phyloP scores from a whole-genome alignment of 2,797 vertebrate species.

The Manis pentadactyla region DNA sequence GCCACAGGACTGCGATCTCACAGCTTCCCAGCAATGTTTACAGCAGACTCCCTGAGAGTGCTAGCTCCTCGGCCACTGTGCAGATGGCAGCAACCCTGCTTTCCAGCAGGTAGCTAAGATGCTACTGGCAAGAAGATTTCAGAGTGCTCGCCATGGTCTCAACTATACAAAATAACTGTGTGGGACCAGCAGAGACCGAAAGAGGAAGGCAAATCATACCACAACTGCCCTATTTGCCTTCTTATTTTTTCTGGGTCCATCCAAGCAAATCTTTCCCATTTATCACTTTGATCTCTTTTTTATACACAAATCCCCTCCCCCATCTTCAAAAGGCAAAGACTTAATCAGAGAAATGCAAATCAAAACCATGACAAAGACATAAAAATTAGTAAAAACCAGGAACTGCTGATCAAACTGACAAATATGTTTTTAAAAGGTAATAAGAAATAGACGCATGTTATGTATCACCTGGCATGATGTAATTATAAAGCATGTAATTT shows the following conservation, averaged over 20 bases:
- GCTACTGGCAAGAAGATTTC: neutral
- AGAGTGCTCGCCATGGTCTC: neutral
- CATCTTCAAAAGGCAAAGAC: neutral
- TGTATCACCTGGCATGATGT: neutral
- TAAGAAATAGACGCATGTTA: neutral
- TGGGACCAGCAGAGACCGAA: neutral
- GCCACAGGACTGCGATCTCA: too few relatives aligned
- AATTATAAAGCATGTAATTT: neutral
- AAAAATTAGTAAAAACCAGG: neutral
- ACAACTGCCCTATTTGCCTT: neutral
- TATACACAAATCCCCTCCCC: neutral
- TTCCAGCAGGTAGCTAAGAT: neutral
- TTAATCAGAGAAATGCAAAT: constrained; percentile 8
- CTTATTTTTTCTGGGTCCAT: neutral
- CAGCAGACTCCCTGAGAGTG: neutral
- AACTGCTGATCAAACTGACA: neutral
- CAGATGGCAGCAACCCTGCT: neutral
- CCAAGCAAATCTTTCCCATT: neutral
- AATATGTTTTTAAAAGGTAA: neutral
- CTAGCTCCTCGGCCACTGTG: neutral
- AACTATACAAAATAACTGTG: neutral
- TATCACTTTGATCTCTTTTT: constrained; percentile 7
- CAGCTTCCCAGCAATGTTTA: neutral
- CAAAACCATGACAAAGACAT: constrained; percentile 17
- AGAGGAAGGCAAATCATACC: neutral